phyloP scores from a whole-genome alignment of 2,888 invertebrate species.

The Margaritifera margaritifera region DNA sequence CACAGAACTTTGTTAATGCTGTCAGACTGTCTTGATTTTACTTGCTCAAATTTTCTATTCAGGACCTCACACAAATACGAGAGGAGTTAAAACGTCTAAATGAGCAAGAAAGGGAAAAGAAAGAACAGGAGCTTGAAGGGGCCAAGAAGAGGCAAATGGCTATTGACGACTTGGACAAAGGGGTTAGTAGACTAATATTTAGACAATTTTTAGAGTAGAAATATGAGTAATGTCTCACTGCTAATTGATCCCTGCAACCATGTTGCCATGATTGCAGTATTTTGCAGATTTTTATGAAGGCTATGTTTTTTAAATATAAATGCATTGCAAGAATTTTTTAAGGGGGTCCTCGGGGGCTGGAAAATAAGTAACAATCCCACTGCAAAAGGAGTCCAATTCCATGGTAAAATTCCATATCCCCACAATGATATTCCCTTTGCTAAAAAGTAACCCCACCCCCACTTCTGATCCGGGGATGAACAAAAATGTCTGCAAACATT shows the following conservation, averaged over 20 bases:
- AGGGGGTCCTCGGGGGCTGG: too few relatives aligned
- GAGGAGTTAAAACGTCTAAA: slow-evolving; percentile 56
- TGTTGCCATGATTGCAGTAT: neutral
- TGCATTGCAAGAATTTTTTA: too few relatives aligned
- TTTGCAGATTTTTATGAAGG: neutral
- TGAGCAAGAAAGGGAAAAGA: slow-evolving; percentile 55
- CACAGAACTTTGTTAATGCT: neutral
- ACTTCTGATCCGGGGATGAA: too few relatives aligned
- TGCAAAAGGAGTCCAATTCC: too few relatives aligned
- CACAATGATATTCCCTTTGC: too few relatives aligned
- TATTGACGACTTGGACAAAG: slow-evolving; percentile 65
- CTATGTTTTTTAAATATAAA: too few relatives aligned
- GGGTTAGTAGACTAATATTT: slow-evolving; percentile 46
- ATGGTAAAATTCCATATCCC: too few relatives aligned
- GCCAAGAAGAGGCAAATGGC: slow-evolving; percentile 63
- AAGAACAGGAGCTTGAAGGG: slow-evolving; percentile 63
- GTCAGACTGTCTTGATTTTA: neutral
- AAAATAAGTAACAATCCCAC: too few relatives aligned
- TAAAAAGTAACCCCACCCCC: too few relatives aligned
- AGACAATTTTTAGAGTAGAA: neutral
- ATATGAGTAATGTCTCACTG: neutral
- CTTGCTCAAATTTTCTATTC: neutral
- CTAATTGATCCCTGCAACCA: too few relatives aligned
- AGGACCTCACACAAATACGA: slow-evolving; percentile 53
- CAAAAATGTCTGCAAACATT: too few relatives aligned